Base-by-base conservation (phyloP, 2,888 invertebrate genomes). In the Steinernema hermaphroditum region DNA sequence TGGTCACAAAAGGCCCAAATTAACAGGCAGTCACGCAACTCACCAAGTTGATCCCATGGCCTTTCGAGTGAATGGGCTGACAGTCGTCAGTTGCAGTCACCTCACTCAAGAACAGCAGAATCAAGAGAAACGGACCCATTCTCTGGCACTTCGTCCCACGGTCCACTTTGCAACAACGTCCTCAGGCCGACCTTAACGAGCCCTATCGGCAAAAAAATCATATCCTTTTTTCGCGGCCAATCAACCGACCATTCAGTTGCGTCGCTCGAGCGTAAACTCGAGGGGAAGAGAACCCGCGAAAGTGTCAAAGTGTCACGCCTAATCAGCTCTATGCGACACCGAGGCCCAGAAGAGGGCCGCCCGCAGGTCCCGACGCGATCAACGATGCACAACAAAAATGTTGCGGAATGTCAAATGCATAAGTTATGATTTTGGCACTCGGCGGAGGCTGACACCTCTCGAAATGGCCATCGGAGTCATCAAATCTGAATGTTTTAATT, bases 11-110 rank as follows among this genome's bases (percentile, higher is more conserved):
- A n/a, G n/a, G n/a, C n/a, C n/a, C n/a, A n/a, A n/a, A n/a, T n/a
- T n/a, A n/a, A n/a, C n/a, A n/a, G n/a, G n/a, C n/a, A n/a, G n/a
- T n/a, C n/a, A n/a, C n/a, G n/a, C n/a, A 50, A 70, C 70, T 9
- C 2, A 72, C 72, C 69, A 72, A 46, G 49, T 72, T 72, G 6
- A 72, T 32, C 1, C 72, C 72, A 34, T 72, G 72, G 27, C 44
- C 69, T 16, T 72, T 57, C 22, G 69, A 43, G 49, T 72, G 72
- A 19, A 72, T 34, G 1, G 72, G 50, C 27, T 41, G 24, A 50
- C 72, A 72, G 16, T 14, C 29, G 32, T 34, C 62, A 8, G 16
- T 32, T 16, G 4, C 62, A n/a, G 16, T 16, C 16, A 32, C 29
- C 32, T 19, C 24, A 50, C 50, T 24, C 24, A 19, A 24, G 8